Conservation (phyloP, 2,888 invertebrate genomes). For the Opisthograptis luteolata region DNA sequence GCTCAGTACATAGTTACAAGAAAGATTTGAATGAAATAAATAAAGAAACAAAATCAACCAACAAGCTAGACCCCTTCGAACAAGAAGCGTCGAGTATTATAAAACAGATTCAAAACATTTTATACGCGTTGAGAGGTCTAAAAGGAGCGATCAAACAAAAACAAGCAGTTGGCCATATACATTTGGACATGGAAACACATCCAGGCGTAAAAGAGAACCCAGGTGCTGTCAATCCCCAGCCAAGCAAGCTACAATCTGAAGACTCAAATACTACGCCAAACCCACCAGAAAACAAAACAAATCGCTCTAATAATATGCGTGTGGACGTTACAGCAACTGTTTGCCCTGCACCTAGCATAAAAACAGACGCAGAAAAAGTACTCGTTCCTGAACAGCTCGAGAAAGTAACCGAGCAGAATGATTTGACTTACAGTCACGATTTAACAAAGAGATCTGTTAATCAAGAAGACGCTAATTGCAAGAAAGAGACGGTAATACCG, state of each 20-base stretch:
- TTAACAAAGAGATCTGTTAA: too few relatives aligned
- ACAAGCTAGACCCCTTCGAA: background rate
- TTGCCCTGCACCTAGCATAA: background rate
- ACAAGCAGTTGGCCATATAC: too few relatives aligned
- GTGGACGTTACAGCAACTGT: background rate
- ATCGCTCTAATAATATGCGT: background rate
- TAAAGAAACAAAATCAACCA: too few relatives aligned
- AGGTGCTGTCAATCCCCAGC: background rate
- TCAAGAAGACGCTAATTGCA: too few relatives aligned
- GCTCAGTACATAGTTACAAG: too few relatives aligned
- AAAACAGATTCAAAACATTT: constrained; percentile 6
- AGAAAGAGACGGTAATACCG: too few relatives aligned
- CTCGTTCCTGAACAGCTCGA: constrained; percentile 2
- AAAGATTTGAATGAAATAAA: too few relatives aligned
- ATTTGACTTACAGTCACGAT: too few relatives aligned
- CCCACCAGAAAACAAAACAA: background rate
- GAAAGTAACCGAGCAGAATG: constrained; percentile 2
- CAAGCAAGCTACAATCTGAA: background rate
- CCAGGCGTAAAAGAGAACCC: background rate
- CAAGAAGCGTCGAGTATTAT: background rate
- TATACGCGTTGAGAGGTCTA: background rate
- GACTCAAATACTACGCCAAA: background rate
- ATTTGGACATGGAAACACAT: too few relatives aligned
- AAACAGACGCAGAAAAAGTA: background rate
- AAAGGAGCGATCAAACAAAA: background rate